A percentile compares a stretch with the other conserved stretches of the same genome.
These are phyloP conservation scores for Platysternon megacephalum DNA, from an alignment of 2,113 vertebrate species.

Conservation along the genomic window DNA sequence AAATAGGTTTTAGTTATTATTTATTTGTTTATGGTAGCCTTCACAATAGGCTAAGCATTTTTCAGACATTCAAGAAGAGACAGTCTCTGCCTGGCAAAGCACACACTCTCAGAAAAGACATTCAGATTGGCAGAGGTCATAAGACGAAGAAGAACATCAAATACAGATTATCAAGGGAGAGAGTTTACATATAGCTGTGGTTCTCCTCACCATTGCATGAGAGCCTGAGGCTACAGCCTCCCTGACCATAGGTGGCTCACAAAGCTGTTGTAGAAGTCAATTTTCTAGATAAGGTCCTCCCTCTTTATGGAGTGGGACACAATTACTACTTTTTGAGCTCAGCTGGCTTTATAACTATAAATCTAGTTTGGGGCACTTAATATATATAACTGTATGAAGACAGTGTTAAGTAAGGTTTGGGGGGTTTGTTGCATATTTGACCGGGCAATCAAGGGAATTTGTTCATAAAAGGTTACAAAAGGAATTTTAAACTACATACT, in stretches of 20 bases:
- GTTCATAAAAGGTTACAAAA: neutral
- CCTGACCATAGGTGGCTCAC: neutral
- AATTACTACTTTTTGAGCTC: neutral
- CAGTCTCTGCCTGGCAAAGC: neutral
- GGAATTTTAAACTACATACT: neutral
- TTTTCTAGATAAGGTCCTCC: neutral
- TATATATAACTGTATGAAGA: neutral
- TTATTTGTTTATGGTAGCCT: neutral
- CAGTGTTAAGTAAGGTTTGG: neutral
- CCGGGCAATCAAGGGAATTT: neutral
- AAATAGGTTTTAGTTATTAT: neutral
- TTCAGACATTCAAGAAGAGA: neutral
- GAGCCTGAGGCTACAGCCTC: neutral
- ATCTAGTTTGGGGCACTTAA: neutral
- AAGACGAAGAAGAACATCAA: neutral
- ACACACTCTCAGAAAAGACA: neutral
- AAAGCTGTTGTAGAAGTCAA: neutral
- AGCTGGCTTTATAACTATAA: neutral
- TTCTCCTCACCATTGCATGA: neutral
- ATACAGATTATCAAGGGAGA: neutral
- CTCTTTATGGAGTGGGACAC: neutral
- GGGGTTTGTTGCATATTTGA: neutral
- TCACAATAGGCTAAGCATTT: fast-evolving
- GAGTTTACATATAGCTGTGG: neutral
- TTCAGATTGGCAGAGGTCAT: neutral